These are phyloP conservation scores for Acanthis flammea DNA, from an alignment of 2,797 vertebrate species.

Conservation along the genomic window DNA sequence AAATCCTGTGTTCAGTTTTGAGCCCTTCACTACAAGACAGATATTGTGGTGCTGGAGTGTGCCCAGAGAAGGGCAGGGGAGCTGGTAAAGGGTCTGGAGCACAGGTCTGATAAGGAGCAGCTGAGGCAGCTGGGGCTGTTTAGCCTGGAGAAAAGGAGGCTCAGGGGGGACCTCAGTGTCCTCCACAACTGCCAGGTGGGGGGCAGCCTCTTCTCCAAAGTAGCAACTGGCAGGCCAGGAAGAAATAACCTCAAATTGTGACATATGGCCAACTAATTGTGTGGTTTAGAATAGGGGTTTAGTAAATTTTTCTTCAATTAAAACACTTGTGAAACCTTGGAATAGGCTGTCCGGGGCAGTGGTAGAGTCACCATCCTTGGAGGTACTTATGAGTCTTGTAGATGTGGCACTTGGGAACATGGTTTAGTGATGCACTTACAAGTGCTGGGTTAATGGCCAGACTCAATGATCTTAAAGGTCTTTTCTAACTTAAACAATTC, in stretches of 20 bases:
- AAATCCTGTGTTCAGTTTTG: neutral
- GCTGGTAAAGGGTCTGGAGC: neutral
- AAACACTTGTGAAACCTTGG: neutral
- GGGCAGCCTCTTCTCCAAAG: neutral
- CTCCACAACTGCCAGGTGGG: neutral
- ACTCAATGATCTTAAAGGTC: neutral
- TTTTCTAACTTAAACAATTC: neutral
- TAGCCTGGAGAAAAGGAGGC: neutral
- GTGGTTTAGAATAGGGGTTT: neutral
- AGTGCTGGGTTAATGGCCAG: neutral
- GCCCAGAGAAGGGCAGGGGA: rapidly evolving
- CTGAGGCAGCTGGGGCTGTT: neutral
- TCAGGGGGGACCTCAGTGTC: rapidly evolving
- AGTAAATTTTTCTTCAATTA: neutral
- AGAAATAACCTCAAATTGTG: neutral
- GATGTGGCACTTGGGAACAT: neutral
- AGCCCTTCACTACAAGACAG: rapidly evolving
- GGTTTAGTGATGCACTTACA: neutral
- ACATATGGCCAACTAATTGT: neutral
- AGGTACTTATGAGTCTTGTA: neutral
- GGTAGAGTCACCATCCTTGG: neutral
- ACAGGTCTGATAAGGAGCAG: neutral
- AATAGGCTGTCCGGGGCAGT: neutral
- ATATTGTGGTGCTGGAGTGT: neutral
- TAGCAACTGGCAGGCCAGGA: neutral